Percentiles rank a stretch among this genome's conserved stretches.
Conservation (phyloP, 2,113 vertebrate species). For the Sprattus sprattus region DNA sequence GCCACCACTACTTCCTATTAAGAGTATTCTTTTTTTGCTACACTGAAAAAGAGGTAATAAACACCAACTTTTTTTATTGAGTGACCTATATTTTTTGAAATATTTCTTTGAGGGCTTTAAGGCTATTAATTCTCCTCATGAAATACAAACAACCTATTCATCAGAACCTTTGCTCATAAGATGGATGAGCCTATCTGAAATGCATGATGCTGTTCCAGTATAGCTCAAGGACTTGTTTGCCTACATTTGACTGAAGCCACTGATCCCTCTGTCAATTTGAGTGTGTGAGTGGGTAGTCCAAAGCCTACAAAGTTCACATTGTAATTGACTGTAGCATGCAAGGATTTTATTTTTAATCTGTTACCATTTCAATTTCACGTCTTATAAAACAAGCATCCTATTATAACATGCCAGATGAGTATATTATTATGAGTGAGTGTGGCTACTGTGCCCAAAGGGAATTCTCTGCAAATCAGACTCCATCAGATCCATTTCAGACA, state of each 20-base stretch:
- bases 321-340: not conserved
- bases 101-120: not conserved
- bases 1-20: not conserved
- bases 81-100: not conserved
- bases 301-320: not conserved
- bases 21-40: not conserved
- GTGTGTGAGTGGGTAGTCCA: not conserved
- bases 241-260: not conserved
- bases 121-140: not conserved
- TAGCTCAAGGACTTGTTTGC: not conserved
- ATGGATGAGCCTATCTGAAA: not conserved
- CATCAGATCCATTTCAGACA: too few relatives aligned
- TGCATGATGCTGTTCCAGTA: not conserved
- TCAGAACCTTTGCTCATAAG: not conserved
- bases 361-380: not conserved
- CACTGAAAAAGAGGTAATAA: not conserved
- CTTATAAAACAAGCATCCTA: not conserved
- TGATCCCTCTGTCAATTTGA: not conserved
- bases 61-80: not conserved
- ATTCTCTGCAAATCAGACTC: too few relatives aligned
- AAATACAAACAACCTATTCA: not conserved
- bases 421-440: too few relatives aligned
- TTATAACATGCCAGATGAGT: too few relatives aligned
- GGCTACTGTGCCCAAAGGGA: too few relatives aligned
- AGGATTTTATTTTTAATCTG: not conserved